Conservation (phyloP, 92 coral and sea anemone genomes). For the Zoanthus gigantus region DNA sequence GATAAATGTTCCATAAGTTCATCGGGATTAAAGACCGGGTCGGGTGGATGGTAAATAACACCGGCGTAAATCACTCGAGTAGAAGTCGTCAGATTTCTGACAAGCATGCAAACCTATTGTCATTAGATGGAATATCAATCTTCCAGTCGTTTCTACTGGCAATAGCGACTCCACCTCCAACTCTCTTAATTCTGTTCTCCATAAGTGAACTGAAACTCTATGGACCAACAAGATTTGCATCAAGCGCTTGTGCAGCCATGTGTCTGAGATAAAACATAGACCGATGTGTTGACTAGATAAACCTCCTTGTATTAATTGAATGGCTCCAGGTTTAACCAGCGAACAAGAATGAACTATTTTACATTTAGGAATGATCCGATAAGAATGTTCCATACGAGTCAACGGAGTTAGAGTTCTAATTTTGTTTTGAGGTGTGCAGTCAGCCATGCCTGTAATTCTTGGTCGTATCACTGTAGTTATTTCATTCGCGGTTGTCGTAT, state of each 20-base stretch:
- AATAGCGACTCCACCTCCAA: conserved; percentile 19
- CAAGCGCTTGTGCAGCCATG: conserved; percentile 50
- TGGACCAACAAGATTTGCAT: conserved; percentile 47
- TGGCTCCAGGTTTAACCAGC: conserved; percentile 13
- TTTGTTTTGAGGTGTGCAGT: conserved; percentile 41
- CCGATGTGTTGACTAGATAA: not conserved
- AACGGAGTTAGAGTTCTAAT: conserved; percentile 21
- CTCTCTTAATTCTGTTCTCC: conserved; percentile 22
- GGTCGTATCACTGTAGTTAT: conserved; percentile 40
- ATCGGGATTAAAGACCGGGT: no score
- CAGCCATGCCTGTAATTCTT: conserved; percentile 45
- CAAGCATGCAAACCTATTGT: conserved; percentile 44
- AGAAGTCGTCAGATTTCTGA: conserved; percentile 1
- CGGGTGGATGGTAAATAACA: no score
- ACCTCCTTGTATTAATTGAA: conserved; percentile 28
- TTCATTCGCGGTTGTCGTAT: conserved; percentile 37
- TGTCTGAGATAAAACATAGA: not conserved
- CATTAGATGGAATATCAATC: conserved; percentile 34
- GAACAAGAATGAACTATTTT: not conserved
- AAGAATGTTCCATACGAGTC: not conserved
- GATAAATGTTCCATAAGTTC: not conserved
- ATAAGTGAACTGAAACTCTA: conserved; percentile 23
- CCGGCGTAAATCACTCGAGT: not conserved
- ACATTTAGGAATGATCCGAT: conserved; percentile 2
- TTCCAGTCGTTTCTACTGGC: conserved; percentile 54